Percentiles rank a stretch among this genome's conserved stretches.
These are phyloP conservation scores for Prietella phreatophila DNA, from an alignment of 2,113 vertebrate genomes.

Conservation along the genomic window DNA sequence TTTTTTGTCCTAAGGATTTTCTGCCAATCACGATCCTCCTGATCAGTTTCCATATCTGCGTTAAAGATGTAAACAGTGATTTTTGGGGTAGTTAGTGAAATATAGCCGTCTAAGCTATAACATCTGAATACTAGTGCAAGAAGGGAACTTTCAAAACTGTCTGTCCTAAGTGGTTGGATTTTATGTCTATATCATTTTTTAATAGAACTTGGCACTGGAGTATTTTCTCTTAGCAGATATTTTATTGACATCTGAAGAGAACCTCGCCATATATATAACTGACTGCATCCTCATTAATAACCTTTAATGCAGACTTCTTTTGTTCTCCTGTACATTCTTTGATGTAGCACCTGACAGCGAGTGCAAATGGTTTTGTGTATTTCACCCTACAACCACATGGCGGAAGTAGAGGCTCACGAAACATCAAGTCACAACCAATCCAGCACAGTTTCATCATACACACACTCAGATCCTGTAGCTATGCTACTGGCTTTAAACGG, in stretches of 20 bases:
- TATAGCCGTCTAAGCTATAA: not conserved
- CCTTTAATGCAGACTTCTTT: not conserved
- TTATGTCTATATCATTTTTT: not conserved
- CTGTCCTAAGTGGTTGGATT: not conserved
- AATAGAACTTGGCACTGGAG: not conserved
- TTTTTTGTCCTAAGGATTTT: not conserved
- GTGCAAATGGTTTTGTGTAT: not conserved
- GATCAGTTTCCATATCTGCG: not conserved
- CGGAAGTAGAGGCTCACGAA: slow-evolving; percentile 56
- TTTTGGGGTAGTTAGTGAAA: not conserved
- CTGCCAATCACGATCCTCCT: not conserved
- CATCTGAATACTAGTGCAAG: not conserved
- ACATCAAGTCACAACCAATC: not conserved
- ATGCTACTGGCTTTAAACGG: not conserved
- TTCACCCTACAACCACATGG: slow-evolving; percentile 62
- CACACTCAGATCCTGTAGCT: not conserved
- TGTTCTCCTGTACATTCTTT: not conserved
- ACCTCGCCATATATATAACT: not conserved
- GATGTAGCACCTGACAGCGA: not conserved
- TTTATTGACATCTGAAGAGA: not conserved
- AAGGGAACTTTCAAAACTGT: not conserved
- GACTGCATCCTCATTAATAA: not conserved
- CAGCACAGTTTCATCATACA: not conserved
- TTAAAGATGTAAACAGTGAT: not conserved
- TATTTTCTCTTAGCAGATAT: not conserved